Percentiles rank a stretch among this genome's conserved stretches.
phyloP scores from a whole-genome alignment of 2,113 vertebrate genomes.

The Solea solea region DNA sequence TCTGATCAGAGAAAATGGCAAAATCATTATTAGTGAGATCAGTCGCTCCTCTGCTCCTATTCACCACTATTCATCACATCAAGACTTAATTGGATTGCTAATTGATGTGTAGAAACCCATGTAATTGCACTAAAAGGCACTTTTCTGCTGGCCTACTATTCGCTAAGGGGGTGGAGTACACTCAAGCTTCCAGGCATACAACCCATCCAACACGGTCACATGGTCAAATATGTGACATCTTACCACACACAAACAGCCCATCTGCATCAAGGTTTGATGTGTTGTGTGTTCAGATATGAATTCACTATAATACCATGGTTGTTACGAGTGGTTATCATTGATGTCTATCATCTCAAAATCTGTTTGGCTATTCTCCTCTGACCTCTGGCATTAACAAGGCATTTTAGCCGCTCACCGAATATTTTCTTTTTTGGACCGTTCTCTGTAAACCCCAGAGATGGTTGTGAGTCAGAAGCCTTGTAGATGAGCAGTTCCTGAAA shows the following conservation, averaged over 20 bases:
- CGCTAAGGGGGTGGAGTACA: conserved; percentile 12
- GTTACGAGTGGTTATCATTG: too few relatives aligned
- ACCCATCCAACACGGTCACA: conserved; percentile 25
- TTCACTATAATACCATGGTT: too few relatives aligned
- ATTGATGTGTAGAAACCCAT: conserved; percentile 83
- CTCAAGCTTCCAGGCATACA: conserved; percentile 55
- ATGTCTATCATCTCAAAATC: too few relatives aligned
- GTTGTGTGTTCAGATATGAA: too few relatives aligned
- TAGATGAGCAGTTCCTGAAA: too few relatives aligned
- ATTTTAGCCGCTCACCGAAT: too few relatives aligned
- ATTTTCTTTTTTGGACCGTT: too few relatives aligned
- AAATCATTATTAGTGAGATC: conserved; percentile 80
- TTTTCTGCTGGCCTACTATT: conserved; percentile 59
- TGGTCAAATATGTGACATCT: conserved; percentile 19
- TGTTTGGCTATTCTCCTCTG: too few relatives aligned
- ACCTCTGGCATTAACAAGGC: too few relatives aligned
- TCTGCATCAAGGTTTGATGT: neutral
- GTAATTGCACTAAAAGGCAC: conserved; percentile 81
- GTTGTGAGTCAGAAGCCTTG: too few relatives aligned
- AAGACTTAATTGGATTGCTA: conserved; percentile 82
- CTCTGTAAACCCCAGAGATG: too few relatives aligned
- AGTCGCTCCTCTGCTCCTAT: conserved; percentile 67
- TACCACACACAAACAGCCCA: neutral
- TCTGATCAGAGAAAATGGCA: conserved; percentile 74
- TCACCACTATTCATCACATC: conserved; percentile 81